Percentiles rank a stretch among this genome's conserved stretches.
Conservation (phyloP, 2,888 invertebrate species). For the Drosophila robusta region DNA sequence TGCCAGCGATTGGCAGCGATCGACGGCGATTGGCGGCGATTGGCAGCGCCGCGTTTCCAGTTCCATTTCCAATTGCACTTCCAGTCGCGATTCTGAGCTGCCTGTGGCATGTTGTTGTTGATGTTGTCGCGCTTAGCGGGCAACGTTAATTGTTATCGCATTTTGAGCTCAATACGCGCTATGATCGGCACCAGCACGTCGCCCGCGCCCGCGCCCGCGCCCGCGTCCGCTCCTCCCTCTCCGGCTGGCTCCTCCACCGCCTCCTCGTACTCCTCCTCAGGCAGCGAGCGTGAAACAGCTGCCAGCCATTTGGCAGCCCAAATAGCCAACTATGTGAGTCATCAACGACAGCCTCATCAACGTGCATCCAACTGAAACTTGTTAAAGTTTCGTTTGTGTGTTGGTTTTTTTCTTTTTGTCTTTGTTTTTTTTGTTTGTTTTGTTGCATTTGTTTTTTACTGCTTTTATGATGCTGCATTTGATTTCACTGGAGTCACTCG, state of each 20-base stretch:
- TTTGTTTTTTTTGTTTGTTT: slow-evolving; percentile 3
- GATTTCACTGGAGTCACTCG: slow-evolving; percentile 42
- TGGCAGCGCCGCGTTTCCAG: slow-evolving; percentile 17
- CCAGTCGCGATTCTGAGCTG: slow-evolving; percentile 74
- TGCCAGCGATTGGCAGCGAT: slow-evolving; percentile 19
- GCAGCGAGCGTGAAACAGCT: slow-evolving; percentile 44
- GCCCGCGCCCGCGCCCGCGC: slow-evolving; percentile 1
- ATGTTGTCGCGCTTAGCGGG: slow-evolving; percentile 56
- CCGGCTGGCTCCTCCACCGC: neutral
- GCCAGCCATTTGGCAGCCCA: slow-evolving; percentile 72
- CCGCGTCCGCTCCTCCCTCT: neutral
- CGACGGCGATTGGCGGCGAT: slow-evolving; percentile 24
- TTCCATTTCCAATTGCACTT: slow-evolving; percentile 49
- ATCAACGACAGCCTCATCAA: slow-evolving; percentile 11
- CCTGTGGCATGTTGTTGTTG: slow-evolving; percentile 71
- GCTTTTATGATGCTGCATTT: slow-evolving; percentile 21
- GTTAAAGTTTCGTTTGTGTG: slow-evolving; percentile 28
- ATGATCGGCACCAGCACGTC: slow-evolving; percentile 46
- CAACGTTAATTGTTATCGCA: slow-evolving; percentile 63
- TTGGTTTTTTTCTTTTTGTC: slow-evolving; percentile 2
- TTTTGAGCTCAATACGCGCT: slow-evolving; percentile 47
- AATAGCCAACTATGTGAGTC: slow-evolving; percentile 82
- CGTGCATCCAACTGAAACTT: slow-evolving; percentile 48
- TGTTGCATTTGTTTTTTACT: neutral
- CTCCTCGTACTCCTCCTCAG: slow-evolving; percentile 4